These are phyloP conservation scores for Numenius arquata DNA, from an alignment of 2,113 vertebrate genomes.

Conservation along the genomic window DNA sequence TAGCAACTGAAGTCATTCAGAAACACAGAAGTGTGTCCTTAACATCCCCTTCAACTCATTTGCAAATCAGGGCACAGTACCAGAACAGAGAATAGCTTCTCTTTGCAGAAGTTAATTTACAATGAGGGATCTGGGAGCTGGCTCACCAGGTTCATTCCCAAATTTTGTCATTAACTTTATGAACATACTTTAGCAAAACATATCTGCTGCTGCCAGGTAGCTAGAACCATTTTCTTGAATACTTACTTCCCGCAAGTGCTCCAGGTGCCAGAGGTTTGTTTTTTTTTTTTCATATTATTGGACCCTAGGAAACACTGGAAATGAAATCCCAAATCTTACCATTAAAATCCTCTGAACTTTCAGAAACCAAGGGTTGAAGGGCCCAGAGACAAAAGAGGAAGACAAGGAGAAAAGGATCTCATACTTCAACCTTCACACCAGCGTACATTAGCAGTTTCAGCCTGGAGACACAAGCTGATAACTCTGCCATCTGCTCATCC, in stretches of 20 bases:
- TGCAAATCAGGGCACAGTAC: not conserved
- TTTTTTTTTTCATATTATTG: not conserved
- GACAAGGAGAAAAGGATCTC: not conserved
- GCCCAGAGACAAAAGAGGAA: not conserved
- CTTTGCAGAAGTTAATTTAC: not conserved
- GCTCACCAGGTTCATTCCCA: not conserved
- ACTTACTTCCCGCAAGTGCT: not conserved
- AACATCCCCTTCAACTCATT: not conserved
- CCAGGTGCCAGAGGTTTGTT: not conserved
- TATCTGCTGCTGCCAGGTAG: not conserved
- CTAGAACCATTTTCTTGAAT: not conserved
- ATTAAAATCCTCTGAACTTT: not conserved
- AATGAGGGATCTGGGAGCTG: not conserved
- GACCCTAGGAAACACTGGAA: not conserved
- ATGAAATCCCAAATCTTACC: not conserved
- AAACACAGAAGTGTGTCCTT: not conserved
- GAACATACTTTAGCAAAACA: not conserved
- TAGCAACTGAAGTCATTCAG: not conserved
- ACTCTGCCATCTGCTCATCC: not conserved
- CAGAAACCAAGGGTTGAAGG: not conserved
- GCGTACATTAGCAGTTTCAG: not conserved
- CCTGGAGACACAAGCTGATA: not conserved
- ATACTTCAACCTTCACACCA: not conserved
- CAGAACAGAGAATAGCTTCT: not conserved
- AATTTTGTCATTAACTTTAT: not conserved